Evolutionary conservation across 2,888 invertebrate species (phyloP).

Genomic region (Drosophila falleni): DNA sequence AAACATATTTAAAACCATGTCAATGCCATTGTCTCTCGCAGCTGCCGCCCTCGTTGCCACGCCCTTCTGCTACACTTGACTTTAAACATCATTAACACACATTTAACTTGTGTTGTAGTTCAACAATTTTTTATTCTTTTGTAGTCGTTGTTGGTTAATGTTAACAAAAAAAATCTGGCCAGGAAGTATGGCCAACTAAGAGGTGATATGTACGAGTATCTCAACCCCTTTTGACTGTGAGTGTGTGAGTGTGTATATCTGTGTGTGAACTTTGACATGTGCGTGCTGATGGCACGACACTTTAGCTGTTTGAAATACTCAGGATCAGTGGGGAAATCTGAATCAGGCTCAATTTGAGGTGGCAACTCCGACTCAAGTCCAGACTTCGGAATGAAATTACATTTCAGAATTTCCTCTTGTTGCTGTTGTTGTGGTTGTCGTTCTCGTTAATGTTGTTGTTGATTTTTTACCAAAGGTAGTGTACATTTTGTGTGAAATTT

Average conservation of each 20-base stretch:
- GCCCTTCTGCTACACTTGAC: conserved; percentile 70
- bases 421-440: not conserved
- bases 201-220: not conserved
- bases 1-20: conserved; percentile 68
- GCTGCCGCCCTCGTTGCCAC: conserved; percentile 10
- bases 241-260: conserved; percentile 15
- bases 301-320: conserved; percentile 70
- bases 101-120: conserved; percentile 35
- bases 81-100: conserved; percentile 75
- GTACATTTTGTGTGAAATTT: conserved; percentile 49
- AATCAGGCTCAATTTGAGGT: conserved; percentile 23
- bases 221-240: not conserved
- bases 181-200: conserved; percentile 30
- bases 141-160: conserved; percentile 42
- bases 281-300: conserved; percentile 69
- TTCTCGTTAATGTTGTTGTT: not conserved
- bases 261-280: conserved; percentile 60
- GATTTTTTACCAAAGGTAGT: conserved; percentile 9
- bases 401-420: conserved; percentile 5
- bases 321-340: conserved; percentile 31
- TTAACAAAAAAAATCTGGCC: conserved; percentile 45
- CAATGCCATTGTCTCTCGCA: conserved; percentile 51
- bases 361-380: conserved; percentile 11
- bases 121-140: conserved; percentile 30
- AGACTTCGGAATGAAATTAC: conserved; percentile 23